Evolutionary conservation across 2,113 vertebrate species (phyloP).

Genomic region (Podiceps cristatus): DNA sequence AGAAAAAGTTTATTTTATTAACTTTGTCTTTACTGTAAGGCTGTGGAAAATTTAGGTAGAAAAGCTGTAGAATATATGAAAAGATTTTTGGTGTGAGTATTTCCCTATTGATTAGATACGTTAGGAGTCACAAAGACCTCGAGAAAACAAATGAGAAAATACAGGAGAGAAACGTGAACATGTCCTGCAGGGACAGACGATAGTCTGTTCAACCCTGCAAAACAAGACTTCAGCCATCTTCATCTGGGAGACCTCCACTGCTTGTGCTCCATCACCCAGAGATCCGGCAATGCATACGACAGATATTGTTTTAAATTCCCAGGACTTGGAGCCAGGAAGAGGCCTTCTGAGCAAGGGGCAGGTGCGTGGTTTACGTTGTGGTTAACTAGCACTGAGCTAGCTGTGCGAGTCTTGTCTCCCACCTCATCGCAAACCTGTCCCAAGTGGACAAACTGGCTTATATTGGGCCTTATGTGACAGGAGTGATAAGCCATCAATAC

Average conservation of each 20-base stretch:
- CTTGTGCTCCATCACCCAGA: neutral
- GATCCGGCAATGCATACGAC: neutral
- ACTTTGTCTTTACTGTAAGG: neutral
- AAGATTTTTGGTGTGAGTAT: neutral
- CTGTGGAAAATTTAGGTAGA: neutral
- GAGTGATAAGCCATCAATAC: neutral
- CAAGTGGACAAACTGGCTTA: neutral
- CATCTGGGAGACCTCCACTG: neutral
- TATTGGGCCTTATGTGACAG: fast-evolving
- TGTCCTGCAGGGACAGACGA: neutral
- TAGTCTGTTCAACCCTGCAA: neutral
- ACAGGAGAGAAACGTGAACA: neutral
- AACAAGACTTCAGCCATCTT: neutral
- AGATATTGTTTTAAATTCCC: neutral
- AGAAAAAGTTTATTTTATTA: constrained; percentile 5
- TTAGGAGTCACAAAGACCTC: neutral
- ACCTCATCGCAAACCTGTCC: neutral
- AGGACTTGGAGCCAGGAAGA: neutral
- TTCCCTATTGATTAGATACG: neutral
- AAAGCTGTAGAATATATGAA: neutral
- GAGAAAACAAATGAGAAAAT: neutral
- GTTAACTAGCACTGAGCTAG: neutral
- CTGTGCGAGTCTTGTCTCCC: neutral
- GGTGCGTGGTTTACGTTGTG: fast-evolving
- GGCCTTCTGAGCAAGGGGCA: neutral